Evolutionary conservation across 2,888 invertebrate species (phyloP), one percentile per base, ranked within the genome.

Genomic region (Luperina testacea): DNA sequence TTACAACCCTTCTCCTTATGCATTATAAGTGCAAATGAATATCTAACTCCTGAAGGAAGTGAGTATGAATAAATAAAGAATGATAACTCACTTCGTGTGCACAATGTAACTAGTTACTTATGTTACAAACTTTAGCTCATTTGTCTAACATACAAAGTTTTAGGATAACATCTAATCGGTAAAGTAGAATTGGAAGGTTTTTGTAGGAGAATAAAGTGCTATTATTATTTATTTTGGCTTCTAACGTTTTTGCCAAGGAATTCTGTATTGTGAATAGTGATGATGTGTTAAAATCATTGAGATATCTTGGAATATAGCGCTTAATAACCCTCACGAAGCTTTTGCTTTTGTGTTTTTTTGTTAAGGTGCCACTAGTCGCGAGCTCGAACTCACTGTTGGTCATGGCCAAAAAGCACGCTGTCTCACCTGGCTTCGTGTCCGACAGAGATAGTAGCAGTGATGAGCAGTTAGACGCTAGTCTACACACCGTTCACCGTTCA

Each of bases 91-190:
- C 32, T 77, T 48, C 71, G 68, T 65, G 72, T 79, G 76, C 69
- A 70, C 78, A 77, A 75, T 71, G 73, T 80, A 73, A 85, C 69
- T 82, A 86, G 69, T 85, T 86, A 76, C 86, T 82, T 82, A 72
- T 77, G 77, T 77, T 75, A 63, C 51, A 17, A 78, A 88, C 65
- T 83, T 86, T 83, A 61, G 48, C 84, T 74, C 81, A 70, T 85
- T 83, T 85, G 82, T 82, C 72, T 81, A 79, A 84, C 89, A 79
- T 75, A 78, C 71, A 61, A 89, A 89, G 81, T 89, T 88, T 83
- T 81, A 65, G 77, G 82, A 87, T 87, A 87, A 87, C 87, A 88
- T 87, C 85, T 87, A 82, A 87, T 87, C 78, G 87, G 68, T 80
- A 79, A 79, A 81, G 84, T 82, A 78, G 64, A 70, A 81, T 85